These are phyloP conservation scores for Alloscopus bannaensis DNA, from an alignment of 2,888 invertebrate species.

Conservation along the genomic window DNA sequence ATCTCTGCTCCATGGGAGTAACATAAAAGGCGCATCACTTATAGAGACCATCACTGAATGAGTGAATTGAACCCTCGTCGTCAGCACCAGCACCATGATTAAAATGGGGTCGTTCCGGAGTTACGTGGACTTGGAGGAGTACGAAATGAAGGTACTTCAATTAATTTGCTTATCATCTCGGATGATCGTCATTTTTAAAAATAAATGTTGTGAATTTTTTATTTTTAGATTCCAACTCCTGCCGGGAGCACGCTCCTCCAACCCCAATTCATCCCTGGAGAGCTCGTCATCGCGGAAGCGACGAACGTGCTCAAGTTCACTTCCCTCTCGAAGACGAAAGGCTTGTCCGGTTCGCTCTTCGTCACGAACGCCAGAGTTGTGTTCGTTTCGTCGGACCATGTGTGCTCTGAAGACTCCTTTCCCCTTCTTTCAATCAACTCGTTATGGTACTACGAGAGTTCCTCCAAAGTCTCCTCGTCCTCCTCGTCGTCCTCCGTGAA, in stretches of 20 bases:
- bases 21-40: too few relatives aligned
- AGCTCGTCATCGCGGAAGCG: conserved; percentile 87
- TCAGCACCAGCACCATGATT: conserved; percentile 62
- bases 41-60: too few relatives aligned
- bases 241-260: conserved; percentile 57
- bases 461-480: conserved; percentile 28
- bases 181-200: background rate
- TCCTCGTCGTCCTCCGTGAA: conserved; percentile 56
- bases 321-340: conserved; percentile 87
- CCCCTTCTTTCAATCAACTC: conserved; percentile 69
- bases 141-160: conserved; percentile 69
- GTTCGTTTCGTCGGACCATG: conserved; percentile 84
- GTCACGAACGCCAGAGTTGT: conserved; percentile 95
- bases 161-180: background rate
- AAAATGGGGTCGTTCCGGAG: conserved; percentile 72
- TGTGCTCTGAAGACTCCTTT: conserved; percentile 71
- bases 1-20: too few relatives aligned
- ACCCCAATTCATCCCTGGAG: conserved; percentile 79
- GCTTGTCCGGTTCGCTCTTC: conserved; percentile 88
- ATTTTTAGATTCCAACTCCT: conserved; percentile 64
- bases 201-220: background rate
- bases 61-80: too few relatives aligned
- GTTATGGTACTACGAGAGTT: conserved; percentile 68
- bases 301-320: conserved; percentile 89
- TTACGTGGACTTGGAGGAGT: conserved; percentile 71